A percentile compares a stretch with the other conserved stretches of the same genome.
Conservation (phyloP, 2,797 vertebrate species). For the Sebastes minor region DNA sequence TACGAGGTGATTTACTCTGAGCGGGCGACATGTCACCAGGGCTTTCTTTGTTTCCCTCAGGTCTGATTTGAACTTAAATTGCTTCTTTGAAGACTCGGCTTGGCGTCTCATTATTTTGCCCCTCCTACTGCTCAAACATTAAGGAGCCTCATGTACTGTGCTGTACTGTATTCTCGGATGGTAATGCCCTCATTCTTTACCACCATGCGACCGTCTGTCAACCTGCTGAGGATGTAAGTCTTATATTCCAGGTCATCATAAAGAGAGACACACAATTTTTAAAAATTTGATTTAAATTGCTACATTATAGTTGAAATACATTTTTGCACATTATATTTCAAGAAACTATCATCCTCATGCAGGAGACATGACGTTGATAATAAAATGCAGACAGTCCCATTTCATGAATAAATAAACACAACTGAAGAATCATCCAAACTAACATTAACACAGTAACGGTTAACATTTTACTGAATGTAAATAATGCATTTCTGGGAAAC, state of each 20-base stretch:
- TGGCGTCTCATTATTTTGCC: conserved; percentile 69
- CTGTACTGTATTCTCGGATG: conserved; percentile 45
- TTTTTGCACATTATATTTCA: not conserved
- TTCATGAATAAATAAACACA: not conserved
- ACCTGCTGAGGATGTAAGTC: conserved; percentile 31
- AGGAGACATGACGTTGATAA: not conserved
- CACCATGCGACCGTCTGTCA: conserved; percentile 50
- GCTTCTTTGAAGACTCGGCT: conserved; percentile 72
- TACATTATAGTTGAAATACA: not conserved
- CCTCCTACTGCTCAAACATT: conserved; percentile 65
- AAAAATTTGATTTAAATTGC: not conserved
- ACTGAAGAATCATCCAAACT: not conserved
- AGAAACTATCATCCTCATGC: not conserved
- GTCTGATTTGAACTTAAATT: conserved; percentile 85
- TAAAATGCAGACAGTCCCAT: not conserved
- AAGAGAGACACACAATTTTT: not conserved
- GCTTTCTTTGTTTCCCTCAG: conserved; percentile 74
- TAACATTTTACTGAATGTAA: not conserved
- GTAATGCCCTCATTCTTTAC: conserved; percentile 74
- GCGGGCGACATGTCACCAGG: conserved; percentile 74
- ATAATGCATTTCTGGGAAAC: not conserved
- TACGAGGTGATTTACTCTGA: conserved; percentile 81
- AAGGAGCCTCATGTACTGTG: conserved; percentile 46
- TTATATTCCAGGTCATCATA: conserved; percentile 54
- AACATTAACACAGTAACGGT: not conserved